Percentiles rank a stretch among this genome's conserved stretches.
These are phyloP conservation scores for Nebria salina DNA, from an alignment of 2,888 invertebrate species.

Conservation along the genomic window DNA sequence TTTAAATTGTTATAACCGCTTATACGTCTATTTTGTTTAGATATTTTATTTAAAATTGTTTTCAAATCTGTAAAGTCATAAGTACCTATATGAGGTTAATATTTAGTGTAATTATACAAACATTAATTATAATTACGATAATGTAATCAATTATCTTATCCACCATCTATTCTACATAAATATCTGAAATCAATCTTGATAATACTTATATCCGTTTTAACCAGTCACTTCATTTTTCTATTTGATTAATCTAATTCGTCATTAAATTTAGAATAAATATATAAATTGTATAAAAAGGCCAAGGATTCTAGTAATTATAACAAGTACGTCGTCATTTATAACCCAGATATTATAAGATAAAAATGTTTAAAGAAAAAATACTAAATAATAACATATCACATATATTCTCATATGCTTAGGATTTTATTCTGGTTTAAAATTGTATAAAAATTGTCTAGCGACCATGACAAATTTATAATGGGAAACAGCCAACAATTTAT, in stretches of 20 bases:
- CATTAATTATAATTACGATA: background rate
- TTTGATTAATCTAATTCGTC: slow-evolving; percentile 5
- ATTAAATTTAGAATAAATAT: slow-evolving; percentile 26
- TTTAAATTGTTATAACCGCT: too few relatives aligned
- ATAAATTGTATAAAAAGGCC: slow-evolving; percentile 32
- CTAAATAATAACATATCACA: slow-evolving; percentile 12
- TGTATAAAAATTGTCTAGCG: background rate
- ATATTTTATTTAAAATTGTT: too few relatives aligned
- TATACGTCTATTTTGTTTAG: too few relatives aligned
- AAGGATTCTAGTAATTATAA: slow-evolving; percentile 29
- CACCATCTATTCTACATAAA: background rate
- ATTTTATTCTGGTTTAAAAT: background rate
- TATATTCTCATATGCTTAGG: background rate
- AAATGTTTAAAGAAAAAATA: background rate
- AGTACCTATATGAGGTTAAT: too few relatives aligned
- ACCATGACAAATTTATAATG: background rate
- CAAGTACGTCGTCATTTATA: slow-evolving; percentile 26
- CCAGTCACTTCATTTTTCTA: background rate
- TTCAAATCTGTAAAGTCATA: too few relatives aligned
- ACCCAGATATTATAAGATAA: slow-evolving; percentile 22
- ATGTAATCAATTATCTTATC: slow-evolving; percentile 12
- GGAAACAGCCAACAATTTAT: background rate
- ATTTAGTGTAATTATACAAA: too few relatives aligned
- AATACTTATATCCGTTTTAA: background rate
- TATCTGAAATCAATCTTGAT: background rate